These are phyloP conservation scores for Lasioglossum oenotherae DNA, from an alignment of 2,888 invertebrate species.

Conservation along the genomic window DNA sequence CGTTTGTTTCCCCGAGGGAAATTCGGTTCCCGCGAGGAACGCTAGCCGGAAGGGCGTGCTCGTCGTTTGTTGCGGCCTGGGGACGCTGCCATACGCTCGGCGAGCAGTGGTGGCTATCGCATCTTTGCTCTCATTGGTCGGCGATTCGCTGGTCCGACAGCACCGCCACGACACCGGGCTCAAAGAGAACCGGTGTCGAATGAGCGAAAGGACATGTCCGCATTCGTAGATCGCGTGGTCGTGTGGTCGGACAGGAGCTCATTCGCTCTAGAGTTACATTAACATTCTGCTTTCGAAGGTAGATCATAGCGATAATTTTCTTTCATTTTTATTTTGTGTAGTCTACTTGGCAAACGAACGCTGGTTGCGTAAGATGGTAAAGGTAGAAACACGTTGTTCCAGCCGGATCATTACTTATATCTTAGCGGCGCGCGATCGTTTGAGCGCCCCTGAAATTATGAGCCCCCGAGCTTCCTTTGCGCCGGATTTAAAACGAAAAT, in stretches of 20 bases:
- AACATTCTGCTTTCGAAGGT: no score
- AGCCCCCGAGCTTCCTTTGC: neutral
- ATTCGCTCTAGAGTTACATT: neutral
- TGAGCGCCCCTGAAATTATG: neutral
- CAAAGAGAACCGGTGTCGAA: neutral
- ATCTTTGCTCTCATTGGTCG: neutral
- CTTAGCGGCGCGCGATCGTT: neutral
- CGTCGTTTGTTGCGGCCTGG: slow-evolving; percentile 9
- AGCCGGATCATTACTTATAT: neutral
- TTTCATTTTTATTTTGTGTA: neutral
- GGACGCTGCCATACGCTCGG: neutral
- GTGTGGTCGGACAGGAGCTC: no score
- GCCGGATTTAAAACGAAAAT: slow-evolving; percentile 11
- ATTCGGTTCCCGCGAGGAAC: slow-evolving; percentile 8
- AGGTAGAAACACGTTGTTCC: neutral
- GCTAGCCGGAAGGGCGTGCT: neutral
- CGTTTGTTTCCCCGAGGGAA: slow-evolving; percentile 6
- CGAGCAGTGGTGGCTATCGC: neutral
- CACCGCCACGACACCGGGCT: neutral
- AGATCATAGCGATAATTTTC: no score
- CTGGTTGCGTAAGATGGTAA: no score
- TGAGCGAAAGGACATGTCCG: neutral
- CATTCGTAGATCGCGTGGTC: no score
- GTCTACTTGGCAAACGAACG: neutral
- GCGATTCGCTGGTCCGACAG: neutral